Evolutionary conservation across 1,140 invertebrate genomes (phyloP).

Genomic region (Armadillidium nasatum): DNA sequence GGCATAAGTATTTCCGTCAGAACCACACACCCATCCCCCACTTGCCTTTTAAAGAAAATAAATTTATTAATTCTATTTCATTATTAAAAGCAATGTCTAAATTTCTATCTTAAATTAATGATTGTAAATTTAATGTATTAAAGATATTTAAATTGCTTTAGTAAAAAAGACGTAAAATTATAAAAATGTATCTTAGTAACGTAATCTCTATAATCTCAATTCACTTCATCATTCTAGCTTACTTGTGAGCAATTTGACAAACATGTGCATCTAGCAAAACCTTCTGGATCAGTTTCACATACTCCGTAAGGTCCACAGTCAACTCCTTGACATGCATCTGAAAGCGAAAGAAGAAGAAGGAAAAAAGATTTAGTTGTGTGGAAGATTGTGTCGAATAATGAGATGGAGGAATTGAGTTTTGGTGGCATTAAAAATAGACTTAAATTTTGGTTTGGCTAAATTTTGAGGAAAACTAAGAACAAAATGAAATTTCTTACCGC

Average conservation of each 20-base stretch:
- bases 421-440: no score
- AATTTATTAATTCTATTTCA: neutral
- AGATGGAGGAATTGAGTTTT: no score
- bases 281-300: constrained; percentile 27
- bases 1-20: constrained; percentile 66
- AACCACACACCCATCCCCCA: constrained; percentile 60
- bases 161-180: neutral
- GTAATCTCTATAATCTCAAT: no score
- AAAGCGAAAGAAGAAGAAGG: neutral
- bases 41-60: neutral
- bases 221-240: neutral
- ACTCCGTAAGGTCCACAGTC: constrained; percentile 31
- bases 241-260: constrained; percentile 39
- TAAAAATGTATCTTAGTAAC: neutral
- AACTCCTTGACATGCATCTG: constrained; percentile 38
- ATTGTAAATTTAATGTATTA: constrained; percentile 73
- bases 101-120: no score
- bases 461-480: neutral
- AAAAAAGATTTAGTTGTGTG: neutral
- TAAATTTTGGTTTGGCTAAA: no score
- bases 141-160: constrained; percentile 55
- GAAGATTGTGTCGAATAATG: no score
- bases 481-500: constrained; percentile 64
- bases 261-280: constrained; percentile 31
- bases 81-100: no score